phyloP scores from a whole-genome alignment of 2,113 vertebrate genomes.

The Xyliphius kryptos region DNA sequence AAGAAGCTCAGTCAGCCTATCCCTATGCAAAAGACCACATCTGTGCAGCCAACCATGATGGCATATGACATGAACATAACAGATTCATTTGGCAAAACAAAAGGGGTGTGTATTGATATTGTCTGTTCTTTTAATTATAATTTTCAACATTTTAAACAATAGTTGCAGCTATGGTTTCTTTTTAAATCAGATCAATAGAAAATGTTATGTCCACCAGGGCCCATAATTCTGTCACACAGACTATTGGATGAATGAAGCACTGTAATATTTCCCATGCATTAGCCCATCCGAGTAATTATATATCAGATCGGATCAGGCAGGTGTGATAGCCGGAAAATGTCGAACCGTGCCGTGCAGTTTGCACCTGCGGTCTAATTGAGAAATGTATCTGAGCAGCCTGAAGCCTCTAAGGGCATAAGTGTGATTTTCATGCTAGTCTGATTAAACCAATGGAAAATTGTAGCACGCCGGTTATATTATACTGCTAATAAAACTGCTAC shows the following conservation, averaged over 20 bases:
- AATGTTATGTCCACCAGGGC: not conserved
- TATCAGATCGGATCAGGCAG: conserved; percentile 1
- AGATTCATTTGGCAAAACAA: too few relatives aligned
- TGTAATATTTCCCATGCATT: conserved; percentile 1
- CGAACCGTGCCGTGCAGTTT: not conserved
- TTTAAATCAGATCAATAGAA: not conserved
- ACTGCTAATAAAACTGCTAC: too few relatives aligned
- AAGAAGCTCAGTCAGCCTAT: too few relatives aligned
- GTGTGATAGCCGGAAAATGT: conserved; percentile 4
- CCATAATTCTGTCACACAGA: not conserved
- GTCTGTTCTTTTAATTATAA: too few relatives aligned
- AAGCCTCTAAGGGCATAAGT: not conserved
- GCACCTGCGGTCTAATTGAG: conserved; percentile 7
- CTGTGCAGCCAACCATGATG: too few relatives aligned
- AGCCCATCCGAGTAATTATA: conserved; percentile 13
- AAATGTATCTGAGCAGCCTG: not conserved
- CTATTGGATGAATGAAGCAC: conserved; percentile 1
- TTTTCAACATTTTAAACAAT: too few relatives aligned
- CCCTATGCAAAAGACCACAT: too few relatives aligned
- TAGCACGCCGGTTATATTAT: too few relatives aligned
- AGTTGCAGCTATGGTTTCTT: not conserved
- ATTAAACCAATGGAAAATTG: not conserved
- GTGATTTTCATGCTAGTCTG: not conserved
- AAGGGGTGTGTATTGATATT: too few relatives aligned
- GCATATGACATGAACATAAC: too few relatives aligned